phyloP scores from a whole-genome alignment of 2,797 vertebrate genomes.

The Melanotaenia pygmaea region DNA sequence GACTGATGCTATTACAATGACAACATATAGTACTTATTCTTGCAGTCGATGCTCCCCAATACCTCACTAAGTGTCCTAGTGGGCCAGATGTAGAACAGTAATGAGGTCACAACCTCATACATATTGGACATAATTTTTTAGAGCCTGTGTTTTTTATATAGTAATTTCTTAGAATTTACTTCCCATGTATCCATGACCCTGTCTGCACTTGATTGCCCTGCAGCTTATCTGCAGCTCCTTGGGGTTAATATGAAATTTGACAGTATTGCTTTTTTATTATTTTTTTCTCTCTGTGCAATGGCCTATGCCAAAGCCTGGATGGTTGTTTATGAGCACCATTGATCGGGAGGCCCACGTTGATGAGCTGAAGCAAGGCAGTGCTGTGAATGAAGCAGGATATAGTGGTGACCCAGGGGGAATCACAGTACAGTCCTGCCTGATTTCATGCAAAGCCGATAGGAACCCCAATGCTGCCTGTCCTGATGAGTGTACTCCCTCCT shows the following conservation, averaged over 20 bases:
- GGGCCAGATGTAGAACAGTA: slow-evolving; percentile 50
- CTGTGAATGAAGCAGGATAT: slow-evolving; percentile 77
- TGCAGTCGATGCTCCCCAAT: slow-evolving; percentile 57
- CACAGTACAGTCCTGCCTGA: slow-evolving; percentile 75
- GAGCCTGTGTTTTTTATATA: slow-evolving; percentile 37
- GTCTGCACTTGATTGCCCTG: slow-evolving; percentile 49
- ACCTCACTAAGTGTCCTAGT: slow-evolving; percentile 28
- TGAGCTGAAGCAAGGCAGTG: slow-evolving; percentile 66
- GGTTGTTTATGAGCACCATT: slow-evolving; percentile 76
- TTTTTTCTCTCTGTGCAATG: slow-evolving; percentile 28
- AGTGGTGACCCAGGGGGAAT: slow-evolving; percentile 80
- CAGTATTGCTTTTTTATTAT: slow-evolving; percentile 33
- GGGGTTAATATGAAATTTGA: slow-evolving; percentile 66
- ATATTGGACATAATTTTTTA: slow-evolving; percentile 49
- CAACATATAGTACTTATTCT: slow-evolving; percentile 28
- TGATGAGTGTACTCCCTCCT: slow-evolving; percentile 73
- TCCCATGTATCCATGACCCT: slow-evolving; percentile 35
- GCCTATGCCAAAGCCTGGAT: slow-evolving; percentile 62
- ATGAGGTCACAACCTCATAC: slow-evolving; percentile 71
- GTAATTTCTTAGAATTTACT: slow-evolving; percentile 42
- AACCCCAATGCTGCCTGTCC: slow-evolving; percentile 64
- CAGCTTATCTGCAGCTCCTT: slow-evolving; percentile 46
- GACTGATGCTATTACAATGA: slow-evolving; percentile 72
- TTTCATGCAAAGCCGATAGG: slow-evolving; percentile 74
- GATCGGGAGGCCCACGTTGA: slow-evolving; percentile 68